These are phyloP conservation scores for Diloba caeruleocephala DNA, from an alignment of 2,888 invertebrate genomes.

Conservation along the genomic window DNA sequence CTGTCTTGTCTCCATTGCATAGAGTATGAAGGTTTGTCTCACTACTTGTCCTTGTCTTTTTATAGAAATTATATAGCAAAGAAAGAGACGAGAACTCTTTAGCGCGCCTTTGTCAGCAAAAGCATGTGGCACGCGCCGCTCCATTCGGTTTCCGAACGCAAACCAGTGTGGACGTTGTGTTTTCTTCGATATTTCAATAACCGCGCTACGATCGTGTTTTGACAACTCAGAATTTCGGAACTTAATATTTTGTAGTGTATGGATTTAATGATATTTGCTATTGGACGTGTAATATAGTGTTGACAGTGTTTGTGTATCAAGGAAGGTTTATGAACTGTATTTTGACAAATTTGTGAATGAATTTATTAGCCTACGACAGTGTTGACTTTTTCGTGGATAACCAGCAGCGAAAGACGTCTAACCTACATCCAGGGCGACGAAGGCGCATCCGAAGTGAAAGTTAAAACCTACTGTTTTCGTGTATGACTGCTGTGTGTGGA, in stretches of 20 bases:
- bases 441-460: constrained; percentile 81
- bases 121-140: constrained; percentile 86
- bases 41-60: constrained; percentile 77
- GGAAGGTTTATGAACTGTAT: constrained; percentile 55
- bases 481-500: constrained; percentile 61
- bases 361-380: constrained; percentile 55
- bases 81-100: constrained; percentile 79
- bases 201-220: constrained; percentile 80
- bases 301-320: constrained; percentile 59
- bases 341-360: constrained; percentile 50
- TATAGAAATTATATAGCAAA: constrained; percentile 58
- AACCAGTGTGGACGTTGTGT: constrained; percentile 71
- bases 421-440: constrained; percentile 78
- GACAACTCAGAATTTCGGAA: constrained; percentile 67
- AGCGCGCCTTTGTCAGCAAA: constrained; percentile 64
- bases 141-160: constrained; percentile 84
- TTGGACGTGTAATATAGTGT: constrained; percentile 50
- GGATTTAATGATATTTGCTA: constrained; percentile 30
- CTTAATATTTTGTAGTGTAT: constrained; percentile 47
- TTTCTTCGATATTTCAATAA: constrained; percentile 60
- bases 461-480: constrained; percentile 73
- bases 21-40: constrained; percentile 63
- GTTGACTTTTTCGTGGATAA: constrained; percentile 71
- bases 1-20: constrained; percentile 75
- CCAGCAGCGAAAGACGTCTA: constrained; percentile 70